phyloP scores from a whole-genome alignment of 2,888 invertebrate genomes.

The Lomographa bimaculata region DNA sequence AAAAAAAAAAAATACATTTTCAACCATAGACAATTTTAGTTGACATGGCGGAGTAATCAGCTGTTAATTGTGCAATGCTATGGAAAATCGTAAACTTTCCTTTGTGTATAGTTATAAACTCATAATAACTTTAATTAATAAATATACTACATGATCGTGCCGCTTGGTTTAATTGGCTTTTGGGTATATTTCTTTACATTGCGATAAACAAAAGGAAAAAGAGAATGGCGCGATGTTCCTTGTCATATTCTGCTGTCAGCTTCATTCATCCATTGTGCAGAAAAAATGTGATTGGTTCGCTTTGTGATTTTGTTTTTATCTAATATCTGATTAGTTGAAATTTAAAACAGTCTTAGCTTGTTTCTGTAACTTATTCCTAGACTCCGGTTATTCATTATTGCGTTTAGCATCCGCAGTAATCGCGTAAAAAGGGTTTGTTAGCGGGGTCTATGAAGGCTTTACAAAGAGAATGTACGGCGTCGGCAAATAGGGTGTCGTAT shows the following conservation, averaged over 20 bases:
- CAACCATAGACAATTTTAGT: constrained; percentile 46
- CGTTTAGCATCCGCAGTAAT: constrained; percentile 10
- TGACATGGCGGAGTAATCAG: constrained; percentile 81
- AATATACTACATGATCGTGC: too few relatives aligned
- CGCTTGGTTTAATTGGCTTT: constrained; percentile 34
- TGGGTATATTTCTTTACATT: constrained; percentile 29
- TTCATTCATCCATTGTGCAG: constrained; percentile 81
- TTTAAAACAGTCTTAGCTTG: constrained; percentile 53
- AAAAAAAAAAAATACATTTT: too few relatives aligned
- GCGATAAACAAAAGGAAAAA: constrained; percentile 40
- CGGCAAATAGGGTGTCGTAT: constrained; percentile 57
- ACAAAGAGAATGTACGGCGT: constrained; percentile 73
- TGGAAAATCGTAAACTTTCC: constrained; percentile 29
- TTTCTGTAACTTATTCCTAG: constrained; percentile 48
- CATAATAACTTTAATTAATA: constrained; percentile 5
- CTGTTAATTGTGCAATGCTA: constrained; percentile 79
- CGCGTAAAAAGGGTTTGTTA: constrained; percentile 25
- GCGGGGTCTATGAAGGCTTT: constrained; percentile 57
- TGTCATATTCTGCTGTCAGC: constrained; percentile 79
- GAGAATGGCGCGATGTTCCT: constrained; percentile 78
- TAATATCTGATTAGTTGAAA: constrained; percentile 55
- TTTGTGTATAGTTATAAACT: constrained; percentile 5
- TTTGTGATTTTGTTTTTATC: constrained; percentile 70
- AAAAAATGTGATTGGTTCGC: constrained; percentile 80
- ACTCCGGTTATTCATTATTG: constrained; percentile 23